Conservation (phyloP, 2,113 vertebrate species). For the Hylia prasina region DNA sequence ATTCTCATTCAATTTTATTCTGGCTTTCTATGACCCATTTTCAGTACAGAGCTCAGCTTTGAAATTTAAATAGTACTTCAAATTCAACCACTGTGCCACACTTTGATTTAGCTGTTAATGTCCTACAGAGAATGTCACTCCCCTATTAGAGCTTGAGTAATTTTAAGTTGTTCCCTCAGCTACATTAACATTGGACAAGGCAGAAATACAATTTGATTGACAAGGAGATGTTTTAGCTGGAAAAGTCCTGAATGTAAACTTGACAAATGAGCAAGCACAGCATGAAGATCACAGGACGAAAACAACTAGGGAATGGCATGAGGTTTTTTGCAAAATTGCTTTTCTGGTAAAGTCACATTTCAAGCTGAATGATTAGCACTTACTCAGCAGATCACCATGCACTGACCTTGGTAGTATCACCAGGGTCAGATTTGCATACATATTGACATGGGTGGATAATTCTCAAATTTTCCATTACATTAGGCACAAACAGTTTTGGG, state of each 20-base stretch:
- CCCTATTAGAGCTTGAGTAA: not conserved
- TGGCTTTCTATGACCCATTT: not conserved
- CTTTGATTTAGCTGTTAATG: not conserved
- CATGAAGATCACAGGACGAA: not conserved
- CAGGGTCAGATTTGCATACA: not conserved
- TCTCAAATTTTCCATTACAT: constrained; percentile 44
- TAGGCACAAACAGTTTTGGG: not conserved
- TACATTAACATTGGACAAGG: not conserved
- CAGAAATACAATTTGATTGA: not conserved
- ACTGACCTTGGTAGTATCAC: not conserved
- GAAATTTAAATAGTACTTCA: not conserved
- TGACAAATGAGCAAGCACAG: not conserved
- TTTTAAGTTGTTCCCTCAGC: not conserved
- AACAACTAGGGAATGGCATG: not conserved
- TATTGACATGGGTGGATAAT: constrained; percentile 15
- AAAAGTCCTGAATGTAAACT: not conserved
- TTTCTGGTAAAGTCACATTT: constrained; percentile 25
- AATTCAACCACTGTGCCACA: not conserved
- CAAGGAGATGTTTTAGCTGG: not conserved
- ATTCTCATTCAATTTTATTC: not conserved
- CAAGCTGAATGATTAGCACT: constrained; percentile 23
- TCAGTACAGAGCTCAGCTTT: not conserved
- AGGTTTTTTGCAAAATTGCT: not conserved
- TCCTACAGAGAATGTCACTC: not conserved
- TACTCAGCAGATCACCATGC: constrained; percentile 28